Evolutionary conservation across 2,888 invertebrate species (phyloP).

Genomic region (Drosophila lacicola): DNA sequence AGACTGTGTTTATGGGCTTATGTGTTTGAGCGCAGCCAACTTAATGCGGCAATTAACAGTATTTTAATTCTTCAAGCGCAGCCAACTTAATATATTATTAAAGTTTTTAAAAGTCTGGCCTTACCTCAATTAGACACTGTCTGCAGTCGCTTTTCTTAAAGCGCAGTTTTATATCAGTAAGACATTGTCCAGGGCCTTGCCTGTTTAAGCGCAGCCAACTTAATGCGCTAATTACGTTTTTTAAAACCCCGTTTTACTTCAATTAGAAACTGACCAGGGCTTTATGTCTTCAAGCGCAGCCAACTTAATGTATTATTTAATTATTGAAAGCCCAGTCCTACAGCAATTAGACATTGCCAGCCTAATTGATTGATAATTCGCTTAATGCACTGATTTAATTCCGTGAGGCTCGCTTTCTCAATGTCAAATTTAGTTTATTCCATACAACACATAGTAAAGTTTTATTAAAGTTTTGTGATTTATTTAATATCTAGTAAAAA

Average conservation of each 20-base stretch:
- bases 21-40: conserved; percentile 6
- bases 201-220: conserved; percentile 6
- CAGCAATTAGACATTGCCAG: background rate
- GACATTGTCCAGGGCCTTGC: background rate
- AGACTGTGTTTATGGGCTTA: background rate
- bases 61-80: background rate
- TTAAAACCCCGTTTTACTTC: background rate
- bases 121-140: background rate
- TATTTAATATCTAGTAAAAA: no score
- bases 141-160: no score
- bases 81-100: background rate
- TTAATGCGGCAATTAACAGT: conserved; percentile 2
- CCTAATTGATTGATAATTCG: no score
- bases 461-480: no score
- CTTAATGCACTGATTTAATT: no score
- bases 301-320: background rate
- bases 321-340: no score
- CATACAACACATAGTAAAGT: no score
- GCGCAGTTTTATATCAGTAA: conserved; percentile 2
- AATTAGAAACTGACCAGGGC: background rate
- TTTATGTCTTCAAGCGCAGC: background rate
- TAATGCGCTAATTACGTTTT: conserved; percentile 2
- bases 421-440: no score
- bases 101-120: no score
- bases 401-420: no score